Percentiles rank a stretch among this genome's conserved stretches.
phyloP scores from a whole-genome alignment of 2,888 invertebrate genomes.

The Eupeodes latifasciatus region DNA sequence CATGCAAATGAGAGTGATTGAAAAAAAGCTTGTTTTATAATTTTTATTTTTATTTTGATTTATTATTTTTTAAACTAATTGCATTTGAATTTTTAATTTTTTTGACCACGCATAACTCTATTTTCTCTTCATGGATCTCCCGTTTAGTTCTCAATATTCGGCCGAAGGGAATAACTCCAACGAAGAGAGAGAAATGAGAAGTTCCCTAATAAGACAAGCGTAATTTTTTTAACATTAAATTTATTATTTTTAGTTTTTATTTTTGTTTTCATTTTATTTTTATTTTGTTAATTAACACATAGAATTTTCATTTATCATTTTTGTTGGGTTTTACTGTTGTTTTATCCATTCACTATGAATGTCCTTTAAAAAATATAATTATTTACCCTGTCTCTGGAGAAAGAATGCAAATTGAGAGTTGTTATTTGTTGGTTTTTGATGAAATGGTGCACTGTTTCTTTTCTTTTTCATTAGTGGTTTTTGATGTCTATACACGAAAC shows the following conservation, averaged over 20 bases:
- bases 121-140: constrained; percentile 77
- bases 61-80: constrained; percentile 54
- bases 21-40: constrained; percentile 57
- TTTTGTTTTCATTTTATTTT: constrained; percentile 48
- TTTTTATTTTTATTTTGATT: constrained; percentile 11
- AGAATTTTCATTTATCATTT: constrained; percentile 47
- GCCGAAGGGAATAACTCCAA: constrained; percentile 78
- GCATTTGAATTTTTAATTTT: constrained; percentile 78
- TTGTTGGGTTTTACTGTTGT: constrained; percentile 30
- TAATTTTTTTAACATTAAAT: constrained; percentile 76
- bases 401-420: constrained; percentile 29
- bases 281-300: constrained; percentile 64
- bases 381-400: constrained; percentile 13
- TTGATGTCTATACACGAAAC: neutral
- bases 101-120: constrained; percentile 59
- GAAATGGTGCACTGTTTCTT: constrained; percentile 18
- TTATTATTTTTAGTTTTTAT: constrained; percentile 65
- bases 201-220: constrained; percentile 80
- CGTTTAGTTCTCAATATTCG: constrained; percentile 78
- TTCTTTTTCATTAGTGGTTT: constrained; percentile 6
- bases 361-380: constrained; percentile 1
- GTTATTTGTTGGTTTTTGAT: constrained; percentile 10
- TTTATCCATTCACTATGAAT: constrained; percentile 18
- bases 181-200: constrained; percentile 79
- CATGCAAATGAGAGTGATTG: constrained; percentile 67